Evolutionary conservation across 2,113 vertebrate species (phyloP).

Genomic region (Coptodon bakossiorum): DNA sequence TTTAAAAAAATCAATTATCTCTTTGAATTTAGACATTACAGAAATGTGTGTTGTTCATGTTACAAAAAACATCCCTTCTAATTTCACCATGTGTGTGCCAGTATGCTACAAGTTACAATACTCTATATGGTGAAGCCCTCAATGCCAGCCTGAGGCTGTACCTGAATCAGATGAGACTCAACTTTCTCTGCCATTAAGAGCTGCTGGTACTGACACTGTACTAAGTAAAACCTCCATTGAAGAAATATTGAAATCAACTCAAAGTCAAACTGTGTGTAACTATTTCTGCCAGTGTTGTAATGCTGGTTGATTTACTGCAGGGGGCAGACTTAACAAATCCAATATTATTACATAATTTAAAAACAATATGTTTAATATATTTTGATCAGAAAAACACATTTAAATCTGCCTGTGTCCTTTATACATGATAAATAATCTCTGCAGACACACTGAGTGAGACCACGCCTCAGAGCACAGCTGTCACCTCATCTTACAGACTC

Average conservation of each 20-base stretch:
- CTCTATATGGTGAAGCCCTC: accelerated
- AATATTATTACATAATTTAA: not conserved
- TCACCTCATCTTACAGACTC: not conserved
- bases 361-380: not conserved
- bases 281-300: not conserved
- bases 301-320: not conserved
- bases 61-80: not conserved
- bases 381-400: accelerated
- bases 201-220: not conserved
- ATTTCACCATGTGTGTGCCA: not conserved
- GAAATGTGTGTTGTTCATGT: not conserved
- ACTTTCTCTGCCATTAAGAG: not conserved
- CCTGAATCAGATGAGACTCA: not conserved
- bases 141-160: not conserved
- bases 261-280: not conserved
- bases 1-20: not conserved
- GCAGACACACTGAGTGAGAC: not conserved
- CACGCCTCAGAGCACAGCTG: not conserved
- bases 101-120: accelerated
- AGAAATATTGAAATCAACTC: not conserved
- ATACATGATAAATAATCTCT: not conserved
- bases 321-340: accelerated
- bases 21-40: not conserved
- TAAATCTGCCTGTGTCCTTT: not conserved
- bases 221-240: not conserved